Base-by-base conservation (phyloP, 2,888 invertebrate species). In the Leptinotarsa haldemani region DNA sequence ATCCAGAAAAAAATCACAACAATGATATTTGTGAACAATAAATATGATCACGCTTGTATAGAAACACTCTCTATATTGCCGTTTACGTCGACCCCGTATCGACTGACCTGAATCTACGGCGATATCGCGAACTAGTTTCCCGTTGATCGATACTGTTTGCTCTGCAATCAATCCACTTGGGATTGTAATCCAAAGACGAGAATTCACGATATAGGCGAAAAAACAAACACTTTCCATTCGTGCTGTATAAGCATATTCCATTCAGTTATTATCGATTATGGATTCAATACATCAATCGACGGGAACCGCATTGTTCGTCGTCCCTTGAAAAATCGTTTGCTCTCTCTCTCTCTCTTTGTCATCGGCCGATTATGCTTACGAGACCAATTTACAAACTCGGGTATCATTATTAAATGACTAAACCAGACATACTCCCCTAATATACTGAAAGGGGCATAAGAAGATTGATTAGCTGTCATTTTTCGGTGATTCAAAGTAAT, bases 391-490 rank as follows among this genome's bases (percentile, higher is more conserved):
- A 20, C 56, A 56, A 22, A 56, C 22, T 20, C 56, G 56, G 22
- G 18, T 22, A 56, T 56, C 56, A 56, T 56, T 56, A 56, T 56
- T 56, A 56, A 56, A 56, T 56, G 56, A 56, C 56, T 56, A n/a
- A 13, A 56, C 22, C 56, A 56, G 56, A 56, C 56, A 56, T 56
- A 13, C 56, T 20, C 18, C 56, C 18, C 18, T 22, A 56, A 56
- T 56, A 18, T 20, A 56, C 56, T 20, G 56, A 56, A 12, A 18
- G 13, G 56, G 20, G 13, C 20, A 20, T 56, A 22, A 13, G 56
- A 56, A 20, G 56, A 56, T 56, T 20, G 56, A 56, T 56, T 18
- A 18, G 12, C 56, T 22, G 56, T 1, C 56, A 56, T 13, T 56
- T 56, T 56, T 20, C 9, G 20, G 20, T 22, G 13, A 56, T 56